These are phyloP conservation scores for Coremacera marginata DNA, from an alignment of 2,888 invertebrate species.

Conservation along the genomic window DNA sequence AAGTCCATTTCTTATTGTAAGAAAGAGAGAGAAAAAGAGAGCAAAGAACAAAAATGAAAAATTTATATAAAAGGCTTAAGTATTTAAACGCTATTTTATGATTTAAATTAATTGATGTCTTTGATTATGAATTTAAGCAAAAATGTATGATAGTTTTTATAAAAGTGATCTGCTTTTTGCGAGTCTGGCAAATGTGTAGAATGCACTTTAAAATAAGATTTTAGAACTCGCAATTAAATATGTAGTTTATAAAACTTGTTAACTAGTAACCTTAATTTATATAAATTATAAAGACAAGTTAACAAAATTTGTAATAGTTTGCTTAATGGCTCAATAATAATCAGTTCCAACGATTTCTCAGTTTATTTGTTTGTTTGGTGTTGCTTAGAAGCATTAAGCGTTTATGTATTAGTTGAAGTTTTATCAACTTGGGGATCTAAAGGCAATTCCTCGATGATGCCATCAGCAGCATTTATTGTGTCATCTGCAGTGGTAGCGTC, in stretches of 20 bases:
- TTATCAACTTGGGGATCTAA: conserved; percentile 19
- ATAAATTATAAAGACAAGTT: not conserved
- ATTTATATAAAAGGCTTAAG: not conserved
- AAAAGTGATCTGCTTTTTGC: not conserved
- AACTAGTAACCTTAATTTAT: not conserved
- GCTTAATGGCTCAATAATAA: conserved; percentile 8
- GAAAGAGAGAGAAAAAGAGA: not conserved
- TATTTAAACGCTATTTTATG: not conserved
- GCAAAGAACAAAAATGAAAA: not conserved
- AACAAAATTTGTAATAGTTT: conserved; percentile 6
- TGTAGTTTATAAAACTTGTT: not conserved
- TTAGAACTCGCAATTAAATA: not conserved
- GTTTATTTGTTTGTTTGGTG: not conserved
- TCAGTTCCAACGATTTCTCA: conserved; percentile 23
- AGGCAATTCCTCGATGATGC: conserved; percentile 26
- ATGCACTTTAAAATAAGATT: not conserved
- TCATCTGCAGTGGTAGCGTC: conserved; percentile 25
- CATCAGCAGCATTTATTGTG: conserved; percentile 11
- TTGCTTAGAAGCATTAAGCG: not conserved
- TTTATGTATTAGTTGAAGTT: not conserved
- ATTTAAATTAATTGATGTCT: not conserved
- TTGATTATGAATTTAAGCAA: not conserved
- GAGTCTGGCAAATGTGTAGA: not conserved
- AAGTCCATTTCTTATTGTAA: not conserved
- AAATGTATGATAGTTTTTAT: not conserved